Conservation (phyloP, 2,888 invertebrate species). For the Xanthia icteritia region DNA sequence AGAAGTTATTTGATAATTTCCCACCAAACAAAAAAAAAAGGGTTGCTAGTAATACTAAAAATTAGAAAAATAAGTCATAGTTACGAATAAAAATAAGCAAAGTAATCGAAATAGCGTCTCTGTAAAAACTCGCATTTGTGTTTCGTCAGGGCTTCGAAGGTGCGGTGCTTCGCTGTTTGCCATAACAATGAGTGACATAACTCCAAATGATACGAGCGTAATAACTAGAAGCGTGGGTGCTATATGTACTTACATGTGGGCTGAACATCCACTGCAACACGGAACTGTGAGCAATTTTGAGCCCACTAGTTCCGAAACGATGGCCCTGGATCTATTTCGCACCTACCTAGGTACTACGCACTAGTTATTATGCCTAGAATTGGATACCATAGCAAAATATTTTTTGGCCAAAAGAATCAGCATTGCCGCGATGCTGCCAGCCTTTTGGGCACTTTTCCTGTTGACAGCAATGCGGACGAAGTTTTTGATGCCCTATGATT, state of each 20-base stretch:
- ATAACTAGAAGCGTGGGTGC: conserved; percentile 30
- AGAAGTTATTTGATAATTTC: no score
- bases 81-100: no score
- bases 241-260: conserved; percentile 35
- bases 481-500: neutral
- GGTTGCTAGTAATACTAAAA: no score
- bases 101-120: neutral
- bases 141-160: neutral
- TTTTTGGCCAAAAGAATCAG: neutral
- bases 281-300: conserved; percentile 10
- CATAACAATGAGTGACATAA: conserved; percentile 45
- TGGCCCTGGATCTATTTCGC: neutral
- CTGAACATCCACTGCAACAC: conserved; percentile 17
- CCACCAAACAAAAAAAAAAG: no score
- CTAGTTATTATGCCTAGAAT: no score
- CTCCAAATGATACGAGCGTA: conserved; percentile 14
- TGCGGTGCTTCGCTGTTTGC: neutral
- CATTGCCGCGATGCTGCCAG: neutral
- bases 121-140: neutral
- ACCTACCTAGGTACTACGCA: neutral
- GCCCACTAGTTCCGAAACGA: conserved; percentile 13
- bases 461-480: no score
- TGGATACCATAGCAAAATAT: neutral
- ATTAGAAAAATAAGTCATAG: no score
- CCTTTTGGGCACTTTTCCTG: neutral